Evolutionary conservation across 2,888 invertebrate genomes (phyloP), one percentile per base, ranked within the genome.

Genomic region (Tachina lurida): DNA sequence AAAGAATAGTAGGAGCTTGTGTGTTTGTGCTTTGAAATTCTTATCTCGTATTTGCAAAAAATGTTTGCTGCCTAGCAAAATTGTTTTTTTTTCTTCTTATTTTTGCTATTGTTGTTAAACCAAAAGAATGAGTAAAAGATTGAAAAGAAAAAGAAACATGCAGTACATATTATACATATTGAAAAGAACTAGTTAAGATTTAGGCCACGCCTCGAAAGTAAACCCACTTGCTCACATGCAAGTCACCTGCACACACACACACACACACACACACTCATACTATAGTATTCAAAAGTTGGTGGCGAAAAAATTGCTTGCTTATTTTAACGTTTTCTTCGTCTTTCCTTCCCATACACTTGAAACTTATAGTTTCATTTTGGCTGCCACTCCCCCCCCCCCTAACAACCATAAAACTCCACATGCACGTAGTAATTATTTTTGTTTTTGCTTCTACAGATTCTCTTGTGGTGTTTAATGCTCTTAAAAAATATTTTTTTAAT

Each of bases 21-120:
- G 22, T 76, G 60, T 7, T 12, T 63, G 63, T 65, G n/a, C 58
- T 73, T 83, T n/a, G 2, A 65, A 84, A 84, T 84, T 84, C 83
- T 78, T 84, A 84, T 77, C 77, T 67, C 73, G 73, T 71, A 49
- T 73, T 78, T 84, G 77, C 83, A 73, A 84, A 54, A 84, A 84
- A 78, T 74, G 54, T 84, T 78, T 84, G 78, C 58, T 73, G 83
- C 83, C 77, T 73, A 78, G 17, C 43, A 83, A 63, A 31, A 31
- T 31, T 31, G 5, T 7, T 7, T 31, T 22, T 63, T n/a, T 78
- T 78, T 62, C n/a, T 31, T 31, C 31, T 31, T 3, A 31, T 63
- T 71, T 10, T 52, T 62, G 17, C 52, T n/a, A 68, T 70, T 43
- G 63, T 79, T 79, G 68, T 22, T n/a, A 10, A 17, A 39, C 39